Evolutionary conservation across 2,888 invertebrate species (phyloP), one percentile per base, ranked within the genome.

Genomic region (Lepidocyrtoides sp.): DNA sequence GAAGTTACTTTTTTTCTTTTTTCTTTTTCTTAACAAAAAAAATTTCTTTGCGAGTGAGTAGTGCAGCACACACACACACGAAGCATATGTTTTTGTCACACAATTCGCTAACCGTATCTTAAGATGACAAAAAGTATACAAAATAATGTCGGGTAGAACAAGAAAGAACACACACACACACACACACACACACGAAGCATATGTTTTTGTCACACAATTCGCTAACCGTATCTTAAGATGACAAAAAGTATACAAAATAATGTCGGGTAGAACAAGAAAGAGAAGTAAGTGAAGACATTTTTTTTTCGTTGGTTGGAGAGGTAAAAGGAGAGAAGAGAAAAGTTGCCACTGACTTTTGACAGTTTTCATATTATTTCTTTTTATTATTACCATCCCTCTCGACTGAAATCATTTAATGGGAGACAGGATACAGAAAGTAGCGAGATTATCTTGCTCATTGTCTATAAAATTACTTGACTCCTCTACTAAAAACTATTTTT

Each of bases 311-410:
- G 69, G 41, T 0, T 3, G 69, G 36, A 36, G 14, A 60, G 23
- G n/a, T 32, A 29, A 14, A n/a, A 69, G 2, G 14, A 26, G 48
- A n/a, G n/a, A n/a, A 77, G 14, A 89, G 29, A 91, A 89, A 89
- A 51, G 89, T 91, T 89, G 81, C 51, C 57, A 51, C 89, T 91
- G 91, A 84, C 91, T 91, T 91, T 89, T 91, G 91, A 91, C 91
- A 91, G 88, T 88, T 91, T 88, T 83, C 88, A 91, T 84, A 83
- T 83, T 87, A 88, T 91, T 88, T 84, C 79, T 83, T 86, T 77
- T 87, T 79, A 90, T 90, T 90, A 84, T 81, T 85, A 69, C 85
- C 85, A 90, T 90, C 84, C 81, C 83, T 89, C 83, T 89, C 83
- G 83, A 89, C 89, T 89, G 83, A 89, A 89, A 89, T 89, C 89